phyloP scores from a whole-genome alignment of 1,140 invertebrate species.

The Drosophila rufa region DNA sequence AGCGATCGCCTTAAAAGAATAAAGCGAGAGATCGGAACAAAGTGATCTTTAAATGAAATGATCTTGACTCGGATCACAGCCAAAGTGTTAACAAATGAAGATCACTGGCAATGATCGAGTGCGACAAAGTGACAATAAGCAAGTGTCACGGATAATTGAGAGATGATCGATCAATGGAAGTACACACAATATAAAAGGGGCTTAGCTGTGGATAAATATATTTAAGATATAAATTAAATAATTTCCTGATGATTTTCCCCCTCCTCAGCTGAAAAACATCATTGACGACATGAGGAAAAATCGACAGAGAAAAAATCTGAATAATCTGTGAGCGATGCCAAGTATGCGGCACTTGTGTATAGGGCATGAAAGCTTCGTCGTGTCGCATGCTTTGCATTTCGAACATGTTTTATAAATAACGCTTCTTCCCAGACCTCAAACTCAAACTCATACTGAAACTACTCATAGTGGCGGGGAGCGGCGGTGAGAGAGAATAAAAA shows the following conservation, averaged over 20 bases:
- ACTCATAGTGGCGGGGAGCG: conserved; percentile 21
- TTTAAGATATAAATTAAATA: background rate
- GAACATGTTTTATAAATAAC: conserved; percentile 82
- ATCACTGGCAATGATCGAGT: conserved; percentile 39
- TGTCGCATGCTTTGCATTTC: conserved; percentile 80
- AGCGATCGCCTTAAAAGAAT: conserved; percentile 29
- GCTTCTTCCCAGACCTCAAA: conserved; percentile 68
- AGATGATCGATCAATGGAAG: conserved; percentile 19
- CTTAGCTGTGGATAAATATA: background rate
- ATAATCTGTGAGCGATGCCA: conserved; percentile 67
- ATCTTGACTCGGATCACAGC: conserved; percentile 42
- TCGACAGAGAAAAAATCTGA: conserved; percentile 35
- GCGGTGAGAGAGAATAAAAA: background rate
- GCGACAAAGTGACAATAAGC: conserved; percentile 37
- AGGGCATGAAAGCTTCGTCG: conserved; percentile 81
- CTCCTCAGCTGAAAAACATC: background rate
- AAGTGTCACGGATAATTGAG: conserved; percentile 19
- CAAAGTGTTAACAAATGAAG: conserved; percentile 40
- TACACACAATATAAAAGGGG: background rate
- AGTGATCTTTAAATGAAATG: conserved; percentile 35
- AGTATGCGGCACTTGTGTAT: conserved; percentile 77
- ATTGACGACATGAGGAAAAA: background rate
- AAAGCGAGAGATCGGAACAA: conserved; percentile 5
- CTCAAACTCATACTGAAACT: conserved; percentile 28
- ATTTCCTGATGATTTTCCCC: background rate